Evolutionary conservation across 2,888 invertebrate genomes (phyloP), one percentile per base, ranked within the genome.

Genomic region (Eupelmus urozonus): DNA sequence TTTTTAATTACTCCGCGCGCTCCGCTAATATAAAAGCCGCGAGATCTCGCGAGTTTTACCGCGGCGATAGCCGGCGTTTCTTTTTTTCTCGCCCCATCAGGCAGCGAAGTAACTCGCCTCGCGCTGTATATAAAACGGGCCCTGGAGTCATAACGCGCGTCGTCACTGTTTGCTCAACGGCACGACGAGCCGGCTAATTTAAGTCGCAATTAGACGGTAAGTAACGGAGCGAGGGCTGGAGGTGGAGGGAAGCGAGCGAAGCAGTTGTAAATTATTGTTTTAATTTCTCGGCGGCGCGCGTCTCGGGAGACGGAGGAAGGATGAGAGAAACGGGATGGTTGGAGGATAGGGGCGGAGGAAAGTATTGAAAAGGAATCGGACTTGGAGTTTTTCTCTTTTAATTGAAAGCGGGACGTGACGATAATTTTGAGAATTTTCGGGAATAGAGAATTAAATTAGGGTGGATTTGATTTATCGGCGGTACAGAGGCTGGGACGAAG

Each of bases 161-260:
- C 45, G 16, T 13, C 9, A 9, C 34, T 45, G 9, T 45, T 45
- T 45, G 16, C 45, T 16, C 45, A 79, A 79, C 81, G 74, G 27
- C 60, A 23, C 51, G 42, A 71, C 69, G 16, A 53, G 76, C 62
- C 74, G 83, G 82, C 82, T 85, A 85, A 86, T 86, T 85, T 84
- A 85, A 85, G 84, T 85, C 81, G 85, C 83, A 86, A 85, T 86
- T 85, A 86, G 83, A 83, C 81, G 83, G 82, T 83, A 84, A 85
- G 81, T 84, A 84, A 45, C 45, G 45, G 9, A 18, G 27, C n/a
- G 2, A 27, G 20, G 20, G 34, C 13, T 42, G 16, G 2, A 42
- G 42, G 40, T 16, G 49, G 27, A 23, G 55, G 23, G 9, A 40
- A 16, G n/a, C 29, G 53, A 51, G 60, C 60, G 29, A 55, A 29